Conservation (phyloP, 2,888 invertebrate species). For the Limnephilus auricula region DNA sequence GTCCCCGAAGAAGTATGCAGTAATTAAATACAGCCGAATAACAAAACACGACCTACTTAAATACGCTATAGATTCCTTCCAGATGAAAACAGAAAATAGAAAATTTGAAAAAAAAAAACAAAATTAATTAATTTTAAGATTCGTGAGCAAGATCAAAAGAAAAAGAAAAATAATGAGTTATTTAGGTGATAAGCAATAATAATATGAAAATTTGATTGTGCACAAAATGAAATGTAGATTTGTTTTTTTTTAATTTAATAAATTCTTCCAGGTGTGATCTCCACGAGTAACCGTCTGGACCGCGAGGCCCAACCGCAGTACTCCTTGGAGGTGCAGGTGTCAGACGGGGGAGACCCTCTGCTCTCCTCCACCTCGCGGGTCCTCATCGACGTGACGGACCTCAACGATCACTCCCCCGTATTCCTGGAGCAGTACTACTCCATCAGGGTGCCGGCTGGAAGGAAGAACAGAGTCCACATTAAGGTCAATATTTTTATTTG, state of each 20-base stretch:
- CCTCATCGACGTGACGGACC: conserved; percentile 85
- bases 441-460: conserved; percentile 84
- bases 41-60: no score
- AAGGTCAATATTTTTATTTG: not conserved
- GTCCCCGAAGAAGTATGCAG: no score
- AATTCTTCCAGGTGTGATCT: conserved; percentile 83
- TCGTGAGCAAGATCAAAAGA: no score
- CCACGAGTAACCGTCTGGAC: conserved; percentile 92
- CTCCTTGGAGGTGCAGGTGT: conserved; percentile 91
- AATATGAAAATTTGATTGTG: no score
- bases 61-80: no score
- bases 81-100: no score
- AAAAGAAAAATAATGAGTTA: no score
- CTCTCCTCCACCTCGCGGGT: conserved; percentile 85
- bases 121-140: no score
- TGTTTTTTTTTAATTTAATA: not conserved
- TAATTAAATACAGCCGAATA: no score
- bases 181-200: no score
- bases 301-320: conserved; percentile 93
- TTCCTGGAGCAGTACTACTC: conserved; percentile 91
- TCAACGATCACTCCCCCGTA: conserved; percentile 92
- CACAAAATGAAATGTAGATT: no score
- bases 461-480: conserved; percentile 66
- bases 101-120: no score
- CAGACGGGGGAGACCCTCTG: conserved; percentile 84